Evolutionary conservation across 2,797 vertebrate genomes (phyloP), one percentile per base, ranked within the genome.

Genomic region (Ispidina lecontei): DNA sequence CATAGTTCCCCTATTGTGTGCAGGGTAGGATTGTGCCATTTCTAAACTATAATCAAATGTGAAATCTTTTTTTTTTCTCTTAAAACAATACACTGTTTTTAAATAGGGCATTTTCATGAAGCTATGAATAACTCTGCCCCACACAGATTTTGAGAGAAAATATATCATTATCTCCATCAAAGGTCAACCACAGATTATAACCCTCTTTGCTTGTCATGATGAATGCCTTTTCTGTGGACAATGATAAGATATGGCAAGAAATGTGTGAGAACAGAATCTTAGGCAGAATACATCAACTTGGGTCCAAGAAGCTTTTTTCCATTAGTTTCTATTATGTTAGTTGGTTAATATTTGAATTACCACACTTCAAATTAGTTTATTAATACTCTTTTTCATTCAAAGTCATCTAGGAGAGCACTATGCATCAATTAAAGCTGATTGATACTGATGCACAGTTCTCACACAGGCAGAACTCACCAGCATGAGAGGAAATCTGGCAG

Each of bases 121-220:
- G 87, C 94, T 96, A 97, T 96, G 94, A 96, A 96, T 97, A 97
- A 94, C 95, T 86, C 80, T 97, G 96, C 91, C 90, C 94, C 96
- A 91, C 87, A 96, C 91, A 95, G 90, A 95, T 84, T 91, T 95
- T 52, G 87, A 81, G 84, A 96, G 93, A 90, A 94, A 93, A 93
- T 94, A 70, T 97, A 95, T 97, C 81, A 97, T 98, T 97, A 97
- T 96, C 94, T 94, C 90, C 90, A 95, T 96, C 93, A 96, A 96
- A 94, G 91, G 96, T 87, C 92, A 97, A 95, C 97, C 96, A 49
- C 96, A 97, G 95, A 97, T 97, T 97, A 97, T 84, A 97, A 81
- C 75, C 74, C 91, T 95, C 85, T 81, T 93, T 86, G 28, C 41
- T 91, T 90, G 67, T 89, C 93, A 78, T 93, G 93, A 94, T 94